A percentile compares a stretch with the other conserved stretches of the same genome.
Evolutionary conservation across 30 jellyfish, hydroid and myxozoan genomes (phyloP).

Genomic region (Turritopsis dohrnii): DNA sequence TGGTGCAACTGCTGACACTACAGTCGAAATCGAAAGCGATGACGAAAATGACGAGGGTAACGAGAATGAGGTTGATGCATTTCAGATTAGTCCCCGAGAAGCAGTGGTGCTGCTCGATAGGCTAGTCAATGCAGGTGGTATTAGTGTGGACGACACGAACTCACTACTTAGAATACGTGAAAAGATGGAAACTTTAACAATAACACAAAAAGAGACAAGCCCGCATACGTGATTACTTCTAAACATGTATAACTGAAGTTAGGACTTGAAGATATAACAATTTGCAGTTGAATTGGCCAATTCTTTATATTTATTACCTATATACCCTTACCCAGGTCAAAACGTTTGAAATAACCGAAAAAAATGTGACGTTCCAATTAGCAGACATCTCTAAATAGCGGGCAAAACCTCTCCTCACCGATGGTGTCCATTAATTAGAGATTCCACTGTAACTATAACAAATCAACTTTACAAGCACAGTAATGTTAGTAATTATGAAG

Average conservation of each 20-base stretch:
- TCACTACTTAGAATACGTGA: too few relatives aligned
- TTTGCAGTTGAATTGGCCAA: not conserved
- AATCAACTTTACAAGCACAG: too few relatives aligned
- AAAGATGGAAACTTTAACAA: too few relatives aligned
- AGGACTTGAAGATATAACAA: too few relatives aligned
- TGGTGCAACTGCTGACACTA: not conserved
- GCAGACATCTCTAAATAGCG: not conserved
- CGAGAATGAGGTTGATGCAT: slow-evolving; percentile 4
- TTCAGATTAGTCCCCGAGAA: too few relatives aligned
- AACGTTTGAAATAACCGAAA: not conserved
- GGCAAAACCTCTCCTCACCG: too few relatives aligned
- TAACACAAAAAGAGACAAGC: not conserved
- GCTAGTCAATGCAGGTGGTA: not conserved
- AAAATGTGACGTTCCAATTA: not conserved
- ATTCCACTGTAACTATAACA: too few relatives aligned
- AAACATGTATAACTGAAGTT: not conserved
- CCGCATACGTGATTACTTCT: not conserved
- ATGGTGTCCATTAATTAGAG: too few relatives aligned
- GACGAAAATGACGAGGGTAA: slow-evolving; percentile 7
- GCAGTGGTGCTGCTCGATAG: not conserved
- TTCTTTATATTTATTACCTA: not conserved
- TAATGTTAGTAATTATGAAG: too few relatives aligned
- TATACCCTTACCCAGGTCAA: slow-evolving; percentile 1
- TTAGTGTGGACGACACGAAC: slow-evolving; percentile 8
- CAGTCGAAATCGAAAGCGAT: slow-evolving; percentile 2